Evolutionary conservation across 2,797 vertebrate genomes (phyloP).

Genomic region (Tamandua tetradactyla): DNA sequence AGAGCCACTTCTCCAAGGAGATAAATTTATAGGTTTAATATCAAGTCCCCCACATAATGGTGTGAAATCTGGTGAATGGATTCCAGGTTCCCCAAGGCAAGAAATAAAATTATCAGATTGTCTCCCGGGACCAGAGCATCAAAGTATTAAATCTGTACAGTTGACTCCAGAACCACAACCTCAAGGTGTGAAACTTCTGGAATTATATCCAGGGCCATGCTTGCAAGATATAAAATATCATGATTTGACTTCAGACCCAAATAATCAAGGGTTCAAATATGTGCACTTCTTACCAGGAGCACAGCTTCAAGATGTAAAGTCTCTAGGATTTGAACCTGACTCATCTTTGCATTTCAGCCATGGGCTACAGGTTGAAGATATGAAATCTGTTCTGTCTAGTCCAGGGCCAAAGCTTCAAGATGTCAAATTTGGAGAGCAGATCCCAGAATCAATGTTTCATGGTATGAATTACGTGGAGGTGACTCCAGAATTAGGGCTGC

Average conservation of each 20-base stretch:
- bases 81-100: background rate
- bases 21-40: conserved; percentile 41
- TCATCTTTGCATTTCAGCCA: conserved; percentile 33
- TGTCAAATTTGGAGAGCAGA: conserved; percentile 31
- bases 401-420: conserved; percentile 45
- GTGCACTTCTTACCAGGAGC: background rate
- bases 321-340: background rate
- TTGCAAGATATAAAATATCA: conserved; percentile 58
- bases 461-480: background rate
- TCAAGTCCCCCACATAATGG: background rate
- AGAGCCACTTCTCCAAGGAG: conserved; percentile 18
- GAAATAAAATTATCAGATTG: conserved; percentile 46
- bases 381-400: background rate
- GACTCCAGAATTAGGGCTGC: conserved; percentile 12
- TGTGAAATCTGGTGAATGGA: conserved; percentile 58
- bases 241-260: conserved; percentile 10
- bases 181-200: background rate
- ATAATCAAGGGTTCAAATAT: background rate
- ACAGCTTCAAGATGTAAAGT: conserved; percentile 19
- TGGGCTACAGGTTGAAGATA: background rate
- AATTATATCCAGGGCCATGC: conserved; percentile 10
- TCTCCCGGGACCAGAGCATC: background rate
- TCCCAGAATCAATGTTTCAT: background rate
- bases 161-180: conserved; percentile 26
- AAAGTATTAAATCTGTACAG: background rate